A percentile compares a stretch with the other conserved stretches of the same genome.
phyloP scores from a whole-genome alignment of 2,797 vertebrate species.

The Gila robusta region DNA sequence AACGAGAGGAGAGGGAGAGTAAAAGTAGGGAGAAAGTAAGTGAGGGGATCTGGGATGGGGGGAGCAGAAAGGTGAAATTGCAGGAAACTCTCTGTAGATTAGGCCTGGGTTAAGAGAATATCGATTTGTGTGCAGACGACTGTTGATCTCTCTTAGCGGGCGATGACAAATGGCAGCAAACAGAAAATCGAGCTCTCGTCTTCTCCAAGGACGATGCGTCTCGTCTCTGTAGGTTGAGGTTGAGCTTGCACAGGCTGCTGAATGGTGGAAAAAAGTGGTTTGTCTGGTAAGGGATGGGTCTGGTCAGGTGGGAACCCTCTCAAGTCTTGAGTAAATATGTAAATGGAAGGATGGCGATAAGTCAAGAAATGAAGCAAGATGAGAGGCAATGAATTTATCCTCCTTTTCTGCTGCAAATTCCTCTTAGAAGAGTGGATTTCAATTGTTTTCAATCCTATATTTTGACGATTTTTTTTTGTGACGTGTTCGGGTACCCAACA shows the following conservation, averaged over 20 bases:
- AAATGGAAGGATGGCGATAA: slow-evolving; percentile 51
- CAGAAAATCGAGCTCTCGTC: slow-evolving; percentile 85
- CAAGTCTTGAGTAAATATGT: slow-evolving; percentile 61
- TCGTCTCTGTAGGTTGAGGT: slow-evolving; percentile 70
- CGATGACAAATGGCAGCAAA: slow-evolving; percentile 96
- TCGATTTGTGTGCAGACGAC: slow-evolving; percentile 98
- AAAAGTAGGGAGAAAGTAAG: slow-evolving; percentile 70
- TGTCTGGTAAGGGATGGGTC: slow-evolving; percentile 73
- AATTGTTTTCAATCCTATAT: not conserved
- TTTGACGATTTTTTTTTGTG: not conserved
- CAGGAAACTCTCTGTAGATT: slow-evolving; percentile 90
- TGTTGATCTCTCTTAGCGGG: slow-evolving; percentile 97
- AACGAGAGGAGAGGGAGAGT: slow-evolving; percentile 65
- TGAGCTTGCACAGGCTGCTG: slow-evolving; percentile 30
- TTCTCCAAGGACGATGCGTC: slow-evolving; percentile 87
- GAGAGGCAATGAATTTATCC: slow-evolving; percentile 27
- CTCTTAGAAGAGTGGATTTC: not conserved
- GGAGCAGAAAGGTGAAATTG: slow-evolving; percentile 87
- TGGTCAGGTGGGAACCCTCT: slow-evolving; percentile 69
- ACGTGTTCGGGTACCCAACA: not conserved
- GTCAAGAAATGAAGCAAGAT: slow-evolving; percentile 36
- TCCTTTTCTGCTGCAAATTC: not conserved
- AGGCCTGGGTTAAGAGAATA: slow-evolving; percentile 97
- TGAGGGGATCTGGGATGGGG: slow-evolving; percentile 69
- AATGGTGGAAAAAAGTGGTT: slow-evolving; percentile 27